phyloP scores from a whole-genome alignment of 2,888 invertebrate species.

The Anagyrus pseudococci region DNA sequence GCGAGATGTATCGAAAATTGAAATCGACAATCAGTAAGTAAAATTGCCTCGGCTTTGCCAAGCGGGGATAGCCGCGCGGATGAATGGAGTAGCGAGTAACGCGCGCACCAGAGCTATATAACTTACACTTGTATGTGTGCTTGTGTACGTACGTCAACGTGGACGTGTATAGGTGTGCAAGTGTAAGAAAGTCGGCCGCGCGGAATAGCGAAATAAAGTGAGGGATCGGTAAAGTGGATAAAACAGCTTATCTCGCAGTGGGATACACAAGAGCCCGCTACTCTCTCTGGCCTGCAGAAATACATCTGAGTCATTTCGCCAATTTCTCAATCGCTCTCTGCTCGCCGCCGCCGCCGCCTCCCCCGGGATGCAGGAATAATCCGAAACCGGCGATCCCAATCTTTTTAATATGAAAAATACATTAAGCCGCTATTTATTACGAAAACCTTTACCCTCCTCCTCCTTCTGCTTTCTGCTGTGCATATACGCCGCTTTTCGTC shows the following conservation, averaged over 20 bases:
- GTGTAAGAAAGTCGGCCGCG: conserved; percentile 19
- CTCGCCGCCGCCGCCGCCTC: background rate
- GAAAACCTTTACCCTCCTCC: background rate
- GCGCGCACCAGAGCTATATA: background rate
- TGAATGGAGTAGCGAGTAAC: conserved; percentile 2
- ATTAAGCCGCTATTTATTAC: background rate
- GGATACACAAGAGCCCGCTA: background rate
- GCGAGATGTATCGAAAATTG: conserved; percentile 15
- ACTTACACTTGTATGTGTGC: background rate
- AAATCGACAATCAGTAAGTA: conserved; percentile 17
- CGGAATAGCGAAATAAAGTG: conserved; percentile 23
- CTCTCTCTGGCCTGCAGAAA: no score
- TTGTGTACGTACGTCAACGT: no score
- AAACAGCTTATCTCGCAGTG: conserved; percentile 8
- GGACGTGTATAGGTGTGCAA: background rate
- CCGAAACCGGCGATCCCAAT: background rate
- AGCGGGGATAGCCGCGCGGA: conserved; percentile 26
- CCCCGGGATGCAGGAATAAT: background rate
- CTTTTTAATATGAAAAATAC: conserved; percentile 4
- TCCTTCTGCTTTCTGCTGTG: no score
- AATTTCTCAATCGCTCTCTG: conserved; percentile 15
- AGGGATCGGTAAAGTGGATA: conserved; percentile 18
- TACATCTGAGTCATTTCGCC: background rate
- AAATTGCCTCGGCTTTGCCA: background rate
- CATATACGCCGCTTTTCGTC: no score